Base-by-base conservation (phyloP, 2,888 invertebrate genomes). In the Acheta domesticus region DNA sequence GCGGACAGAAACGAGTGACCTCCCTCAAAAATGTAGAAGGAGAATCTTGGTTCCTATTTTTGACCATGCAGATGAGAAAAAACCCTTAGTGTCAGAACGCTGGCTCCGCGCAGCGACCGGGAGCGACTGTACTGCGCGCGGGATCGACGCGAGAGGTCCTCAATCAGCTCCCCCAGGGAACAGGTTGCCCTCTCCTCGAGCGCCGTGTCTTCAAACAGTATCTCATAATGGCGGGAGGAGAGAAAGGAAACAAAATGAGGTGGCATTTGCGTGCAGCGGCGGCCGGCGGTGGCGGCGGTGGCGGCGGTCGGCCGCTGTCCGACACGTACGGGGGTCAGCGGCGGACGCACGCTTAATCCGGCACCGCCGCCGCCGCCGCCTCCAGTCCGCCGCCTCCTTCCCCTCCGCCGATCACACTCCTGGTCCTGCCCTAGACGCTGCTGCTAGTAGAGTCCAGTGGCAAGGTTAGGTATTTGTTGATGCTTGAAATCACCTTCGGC, bases 251-350 rank as follows among this genome's bases (percentile, higher is more conserved):
- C 62, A 62, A 62, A 62, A 62, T n/a, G 62, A 19, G 62, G 16
- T n/a, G n/a, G 62, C 62, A 62, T 62, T 62, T 62, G 62, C 62
- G 62, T 62, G 62, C 62, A 62, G 62, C 62, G n/a, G 62, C 62
- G 62, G 19, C 1, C 16, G 16, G n/a, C 62, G 62, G 16, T 2
- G 16, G 14, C 62, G 14, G n/a, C 0, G n/a, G 62, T 1, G 16
- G 16, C 14, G 62, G 16, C 16, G 16, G 62, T 0, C 62, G 62
- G 62, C 62, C 8, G 14, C 16, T n/a, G 62, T 19, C 62, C 62
- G 62, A 62, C n/a, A 62, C n/a, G 62, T 19, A 62, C 62, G n/a
- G 62, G 14, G 62, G 62, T 62, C 62, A 62, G 62, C 62, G 62
- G 62, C 14, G 62, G 62, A 62, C 62, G 14, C 62, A 62, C 62